A percentile compares a stretch with the other conserved stretches of the same genome.
Evolutionary conservation across 1,140 invertebrate genomes (phyloP).

Genomic region (Dreissena rostriformis): DNA sequence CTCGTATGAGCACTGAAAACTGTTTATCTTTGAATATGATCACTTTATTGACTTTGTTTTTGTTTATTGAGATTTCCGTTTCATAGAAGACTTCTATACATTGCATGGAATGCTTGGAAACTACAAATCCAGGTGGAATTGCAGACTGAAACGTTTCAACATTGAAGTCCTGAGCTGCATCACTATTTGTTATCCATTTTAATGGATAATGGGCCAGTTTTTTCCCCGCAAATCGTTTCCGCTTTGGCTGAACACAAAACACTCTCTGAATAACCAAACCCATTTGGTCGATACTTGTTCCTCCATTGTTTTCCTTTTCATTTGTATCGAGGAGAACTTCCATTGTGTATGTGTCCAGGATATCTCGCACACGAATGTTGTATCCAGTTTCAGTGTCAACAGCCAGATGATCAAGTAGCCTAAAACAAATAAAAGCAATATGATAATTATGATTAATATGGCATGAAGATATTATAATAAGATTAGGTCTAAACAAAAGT

Average conservation of each 20-base stretch:
- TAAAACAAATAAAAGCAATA: background rate
- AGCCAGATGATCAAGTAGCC: conserved; percentile 28
- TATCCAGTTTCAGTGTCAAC: background rate
- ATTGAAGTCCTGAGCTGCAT: background rate
- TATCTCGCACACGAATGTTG: conserved; percentile 17
- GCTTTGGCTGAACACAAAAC: conserved; percentile 7
- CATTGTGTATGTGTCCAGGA: conserved; percentile 24
- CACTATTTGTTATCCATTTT: background rate
- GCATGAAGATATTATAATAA: too few relatives aligned
- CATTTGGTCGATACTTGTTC: background rate
- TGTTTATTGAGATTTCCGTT: conserved; percentile 11
- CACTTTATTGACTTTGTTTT: conserved; percentile 2
- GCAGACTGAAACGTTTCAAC: background rate
- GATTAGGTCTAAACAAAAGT: too few relatives aligned
- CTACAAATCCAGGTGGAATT: conserved; percentile 7
- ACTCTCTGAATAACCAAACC: conserved; percentile 8
- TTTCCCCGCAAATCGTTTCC: conserved; percentile 20
- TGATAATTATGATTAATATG: too few relatives aligned
- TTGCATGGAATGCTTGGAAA: background rate
- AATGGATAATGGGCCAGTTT: conserved; percentile 33
- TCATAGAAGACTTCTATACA: conserved; percentile 3
- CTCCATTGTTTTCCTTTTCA: background rate
- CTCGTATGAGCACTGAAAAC: conserved; percentile 20
- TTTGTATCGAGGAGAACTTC: conserved; percentile 27
- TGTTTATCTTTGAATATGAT: conserved; percentile 8